Evolutionary conservation across 2,888 invertebrate species (phyloP).

Genomic region (Sminthurides aquaticus): DNA sequence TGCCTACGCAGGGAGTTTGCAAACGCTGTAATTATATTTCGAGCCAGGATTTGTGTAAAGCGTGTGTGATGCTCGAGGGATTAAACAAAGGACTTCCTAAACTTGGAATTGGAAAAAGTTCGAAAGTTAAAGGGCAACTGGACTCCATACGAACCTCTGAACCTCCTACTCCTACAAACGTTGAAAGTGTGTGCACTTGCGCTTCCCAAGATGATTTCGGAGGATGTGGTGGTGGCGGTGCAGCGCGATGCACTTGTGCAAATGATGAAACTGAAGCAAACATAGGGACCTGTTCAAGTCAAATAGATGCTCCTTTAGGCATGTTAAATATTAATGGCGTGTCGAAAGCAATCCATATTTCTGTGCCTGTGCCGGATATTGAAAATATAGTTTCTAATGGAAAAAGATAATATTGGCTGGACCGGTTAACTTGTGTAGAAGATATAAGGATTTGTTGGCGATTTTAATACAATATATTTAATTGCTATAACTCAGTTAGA

Average conservation of each 20-base stretch:
- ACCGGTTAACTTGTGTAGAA: too few relatives aligned
- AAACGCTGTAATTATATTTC: constrained; percentile 70
- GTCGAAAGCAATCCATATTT: background rate
- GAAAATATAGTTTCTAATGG: constrained; percentile 12
- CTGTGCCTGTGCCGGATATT: constrained; percentile 11
- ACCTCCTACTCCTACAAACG: background rate
- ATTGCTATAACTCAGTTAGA: background rate
- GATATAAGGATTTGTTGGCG: background rate
- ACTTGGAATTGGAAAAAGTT: constrained; percentile 75
- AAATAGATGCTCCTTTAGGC: background rate
- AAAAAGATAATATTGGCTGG: background rate
- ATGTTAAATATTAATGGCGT: background rate
- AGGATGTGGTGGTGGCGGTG: background rate
- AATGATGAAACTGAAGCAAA: background rate
- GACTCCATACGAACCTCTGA: constrained; percentile 5
- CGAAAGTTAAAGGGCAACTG: constrained; percentile 45
- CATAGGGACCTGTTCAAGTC: background rate
- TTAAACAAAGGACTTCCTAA: constrained; percentile 86
- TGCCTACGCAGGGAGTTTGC: constrained; percentile 75
- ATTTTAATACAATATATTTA: background rate
- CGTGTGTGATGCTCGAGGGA: constrained; percentile 90
- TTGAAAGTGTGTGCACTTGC: background rate
- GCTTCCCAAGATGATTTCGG: background rate
- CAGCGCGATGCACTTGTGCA: background rate
- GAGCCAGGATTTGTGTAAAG: constrained; percentile 94